Evolutionary conservation across 64 coral and sea anemone species (phyloP).

Genomic region (Dendronephthya gigantea): DNA sequence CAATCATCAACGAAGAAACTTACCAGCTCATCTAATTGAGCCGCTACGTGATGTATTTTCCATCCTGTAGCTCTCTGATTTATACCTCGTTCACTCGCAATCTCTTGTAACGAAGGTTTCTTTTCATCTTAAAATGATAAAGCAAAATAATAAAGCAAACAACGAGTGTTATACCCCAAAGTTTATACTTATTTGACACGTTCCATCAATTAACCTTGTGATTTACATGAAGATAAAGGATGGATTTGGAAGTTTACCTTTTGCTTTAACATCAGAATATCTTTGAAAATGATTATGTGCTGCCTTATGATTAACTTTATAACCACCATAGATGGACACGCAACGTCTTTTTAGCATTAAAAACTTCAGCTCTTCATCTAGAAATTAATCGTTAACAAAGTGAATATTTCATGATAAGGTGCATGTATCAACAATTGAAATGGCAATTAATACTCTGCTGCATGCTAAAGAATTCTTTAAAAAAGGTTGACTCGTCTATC

Average conservation of each 20-base stretch:
- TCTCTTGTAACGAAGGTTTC: conserved; percentile 87
- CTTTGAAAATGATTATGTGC: conserved; percentile 92
- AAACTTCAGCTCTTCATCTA: conserved; percentile 94
- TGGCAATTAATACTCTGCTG: not conserved
- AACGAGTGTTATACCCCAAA: not conserved
- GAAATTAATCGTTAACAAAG: not conserved
- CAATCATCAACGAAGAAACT: not conserved
- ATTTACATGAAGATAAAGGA: not conserved
- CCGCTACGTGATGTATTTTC: conserved; percentile 79
- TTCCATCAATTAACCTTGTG: too few relatives aligned
- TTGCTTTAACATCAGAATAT: conserved; percentile 90
- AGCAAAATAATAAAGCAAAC: not conserved
- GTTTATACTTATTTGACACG: not conserved
- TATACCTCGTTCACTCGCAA: conserved; percentile 74
- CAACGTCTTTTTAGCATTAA: conserved; percentile 84
- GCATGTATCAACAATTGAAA: too few relatives aligned
- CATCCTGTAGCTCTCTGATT: conserved; percentile 76
- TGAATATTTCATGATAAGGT: not conserved
- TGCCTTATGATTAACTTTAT: conserved; percentile 81
- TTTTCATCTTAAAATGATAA: conserved; percentile 56
- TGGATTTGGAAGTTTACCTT: conserved; percentile 39
- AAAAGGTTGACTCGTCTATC: too few relatives aligned
- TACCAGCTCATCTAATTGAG: conserved; percentile 85
- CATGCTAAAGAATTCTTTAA: not conserved
- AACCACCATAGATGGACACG: conserved; percentile 83